phyloP scores from a whole-genome alignment of 2,888 invertebrate species.

The Leptarthrus brevirostris region DNA sequence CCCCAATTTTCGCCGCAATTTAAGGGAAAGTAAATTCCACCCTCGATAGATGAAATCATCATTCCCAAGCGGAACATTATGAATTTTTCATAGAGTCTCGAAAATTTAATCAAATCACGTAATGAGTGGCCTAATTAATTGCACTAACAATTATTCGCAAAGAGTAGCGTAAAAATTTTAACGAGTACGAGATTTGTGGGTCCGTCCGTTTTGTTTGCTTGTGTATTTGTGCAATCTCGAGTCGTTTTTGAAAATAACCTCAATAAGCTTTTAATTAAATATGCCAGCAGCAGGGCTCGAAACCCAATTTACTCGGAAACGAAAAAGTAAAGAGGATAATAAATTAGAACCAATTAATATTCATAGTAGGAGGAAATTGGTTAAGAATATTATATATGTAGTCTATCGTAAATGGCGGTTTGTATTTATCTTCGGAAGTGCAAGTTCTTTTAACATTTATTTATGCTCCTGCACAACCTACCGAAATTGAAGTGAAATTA shows the following conservation, averaged over 20 bases:
- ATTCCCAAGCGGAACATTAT: constrained; percentile 8
- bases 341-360: constrained; percentile 10
- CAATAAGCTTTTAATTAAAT: constrained; percentile 20
- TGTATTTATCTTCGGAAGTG: too few relatives aligned
- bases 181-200: not conserved
- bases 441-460: too few relatives aligned
- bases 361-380: not conserved
- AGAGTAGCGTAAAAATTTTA: not conserved
- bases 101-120: constrained; percentile 41
- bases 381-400: too few relatives aligned
- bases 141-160: constrained; percentile 22
- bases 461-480: too few relatives aligned
- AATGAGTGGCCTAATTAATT: constrained; percentile 32
- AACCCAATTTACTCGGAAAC: not conserved
- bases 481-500: too few relatives aligned
- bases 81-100: constrained; percentile 36
- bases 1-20: not conserved
- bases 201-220: constrained; percentile 1
- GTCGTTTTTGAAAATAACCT: constrained; percentile 16
- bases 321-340: not conserved
- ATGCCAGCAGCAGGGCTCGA: not conserved
- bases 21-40: not conserved
- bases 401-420: too few relatives aligned
- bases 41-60: not conserved
- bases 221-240: not conserved